These are phyloP conservation scores for Zaprionus capensis DNA, from an alignment of 1,140 invertebrate species.

Conservation along the genomic window DNA sequence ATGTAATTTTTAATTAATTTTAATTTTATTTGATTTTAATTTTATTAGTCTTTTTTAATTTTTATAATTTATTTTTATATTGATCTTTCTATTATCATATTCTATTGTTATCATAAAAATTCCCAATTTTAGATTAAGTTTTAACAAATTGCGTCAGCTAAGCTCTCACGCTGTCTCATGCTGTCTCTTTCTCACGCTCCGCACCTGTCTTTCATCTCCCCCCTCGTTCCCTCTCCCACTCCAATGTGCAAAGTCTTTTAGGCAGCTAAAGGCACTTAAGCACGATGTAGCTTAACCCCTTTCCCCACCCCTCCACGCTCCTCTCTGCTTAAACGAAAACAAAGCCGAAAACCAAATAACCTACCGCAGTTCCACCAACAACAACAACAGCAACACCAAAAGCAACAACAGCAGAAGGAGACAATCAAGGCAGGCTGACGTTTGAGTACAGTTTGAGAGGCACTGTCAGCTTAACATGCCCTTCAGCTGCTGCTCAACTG, in stretches of 20 bases:
- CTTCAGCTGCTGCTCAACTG: conserved; percentile 40
- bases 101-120: too few species aligned
- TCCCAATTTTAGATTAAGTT: not conserved
- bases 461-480: conserved; percentile 45
- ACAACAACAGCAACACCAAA: conserved; percentile 26
- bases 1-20: too few species aligned
- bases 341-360: conserved; percentile 43
- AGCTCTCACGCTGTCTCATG: not conserved
- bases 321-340: not conserved
- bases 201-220: conserved; percentile 9
- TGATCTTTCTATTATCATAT: too few species aligned
- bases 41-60: too few species aligned
- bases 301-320: not conserved
- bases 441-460: conserved; percentile 66
- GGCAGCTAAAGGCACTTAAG: conserved; percentile 52
- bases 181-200: conserved; percentile 34
- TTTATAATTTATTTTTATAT: too few species aligned
- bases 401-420: not conserved
- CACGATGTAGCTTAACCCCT: conserved; percentile 28
- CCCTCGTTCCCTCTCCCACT: not conserved
- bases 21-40: too few species aligned
- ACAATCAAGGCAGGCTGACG: conserved; percentile 58
- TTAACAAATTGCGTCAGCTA: not conserved
- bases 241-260: not conserved
- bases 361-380: conserved; percentile 43